A percentile compares a stretch with the other conserved stretches of the same genome.
Evolutionary conservation across 2,113 vertebrate species (phyloP).

Genomic region (Triplophysa siluroides): DNA sequence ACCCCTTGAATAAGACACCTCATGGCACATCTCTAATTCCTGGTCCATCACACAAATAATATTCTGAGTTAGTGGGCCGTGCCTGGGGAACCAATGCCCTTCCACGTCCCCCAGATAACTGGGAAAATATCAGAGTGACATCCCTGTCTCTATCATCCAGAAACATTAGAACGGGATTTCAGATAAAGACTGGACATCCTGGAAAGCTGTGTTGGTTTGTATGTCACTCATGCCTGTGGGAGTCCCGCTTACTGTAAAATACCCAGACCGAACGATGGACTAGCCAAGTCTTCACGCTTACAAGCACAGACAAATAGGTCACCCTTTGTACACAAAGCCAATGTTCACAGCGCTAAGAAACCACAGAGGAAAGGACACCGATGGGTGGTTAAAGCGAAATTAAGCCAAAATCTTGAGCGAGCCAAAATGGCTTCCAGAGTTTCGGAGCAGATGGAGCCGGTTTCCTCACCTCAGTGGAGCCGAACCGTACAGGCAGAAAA

Average conservation of each 20-base stretch:
- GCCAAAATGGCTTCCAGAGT: slow-evolving; percentile 24
- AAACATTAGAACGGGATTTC: background rate
- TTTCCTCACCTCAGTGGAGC: slow-evolving; percentile 17
- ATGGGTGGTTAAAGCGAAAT: slow-evolving; percentile 5
- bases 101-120: too few species aligned
- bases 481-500: slow-evolving; percentile 10
- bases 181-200: background rate
- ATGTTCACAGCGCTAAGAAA: background rate
- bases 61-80: too few species aligned
- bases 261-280: background rate
- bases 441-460: background rate
- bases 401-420: slow-evolving; percentile 11
- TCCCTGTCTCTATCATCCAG: background rate
- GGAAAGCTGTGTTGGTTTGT: background rate
- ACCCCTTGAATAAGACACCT: too few species aligned
- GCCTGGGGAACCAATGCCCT: too few species aligned
- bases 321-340: background rate
- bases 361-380: background rate
- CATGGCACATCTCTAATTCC: too few species aligned
- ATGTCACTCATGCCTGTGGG: background rate
- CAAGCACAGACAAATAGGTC: background rate
- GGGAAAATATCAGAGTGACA: background rate
- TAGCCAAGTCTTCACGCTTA: background rate
- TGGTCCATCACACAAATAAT: background rate
- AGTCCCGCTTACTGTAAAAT: background rate